Conservation (phyloP, 1,140 invertebrate species). For the Myzus persicae region DNA sequence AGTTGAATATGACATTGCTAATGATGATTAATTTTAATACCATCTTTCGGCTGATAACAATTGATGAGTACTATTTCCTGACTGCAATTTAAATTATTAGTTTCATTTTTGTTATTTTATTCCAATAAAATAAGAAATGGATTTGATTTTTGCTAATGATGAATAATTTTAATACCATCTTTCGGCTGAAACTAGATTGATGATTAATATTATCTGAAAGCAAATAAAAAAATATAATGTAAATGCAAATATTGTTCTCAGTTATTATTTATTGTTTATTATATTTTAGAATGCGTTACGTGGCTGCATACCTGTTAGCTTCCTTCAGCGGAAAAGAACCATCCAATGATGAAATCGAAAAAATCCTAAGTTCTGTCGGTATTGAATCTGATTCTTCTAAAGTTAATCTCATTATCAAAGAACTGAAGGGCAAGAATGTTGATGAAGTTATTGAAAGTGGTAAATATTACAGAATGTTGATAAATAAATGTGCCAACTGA, state of each 20-base stretch:
- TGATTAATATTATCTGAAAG: neutral
- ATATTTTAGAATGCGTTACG: conserved; percentile 93
- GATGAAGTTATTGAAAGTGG: conserved; percentile 88
- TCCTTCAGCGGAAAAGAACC: conserved; percentile 89
- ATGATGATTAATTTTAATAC: conserved; percentile 34
- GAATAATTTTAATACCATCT: conserved; percentile 36
- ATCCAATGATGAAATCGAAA: conserved; percentile 84
- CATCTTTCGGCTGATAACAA: conserved; percentile 39
- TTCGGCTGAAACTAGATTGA: conserved; percentile 25
- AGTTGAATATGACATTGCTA: neutral
- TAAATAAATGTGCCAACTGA: too few species aligned
- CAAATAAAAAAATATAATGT: neutral
- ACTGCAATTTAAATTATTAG: too few species aligned
- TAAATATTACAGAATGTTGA: conserved; percentile 64
- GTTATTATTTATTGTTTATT: neutral
- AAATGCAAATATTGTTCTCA: neutral
- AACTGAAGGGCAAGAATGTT: conserved; percentile 89
- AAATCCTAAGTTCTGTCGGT: conserved; percentile 94
- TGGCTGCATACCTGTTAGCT: conserved; percentile 96
- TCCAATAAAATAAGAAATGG: too few species aligned
- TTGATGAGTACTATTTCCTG: neutral
- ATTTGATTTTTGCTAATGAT: conserved; percentile 40
- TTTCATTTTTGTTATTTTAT: too few species aligned
- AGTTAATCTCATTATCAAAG: conserved; percentile 83
- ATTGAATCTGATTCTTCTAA: conserved; percentile 90